phyloP scores from a whole-genome alignment of 2,888 invertebrate genomes.

The Athalia circularis region DNA sequence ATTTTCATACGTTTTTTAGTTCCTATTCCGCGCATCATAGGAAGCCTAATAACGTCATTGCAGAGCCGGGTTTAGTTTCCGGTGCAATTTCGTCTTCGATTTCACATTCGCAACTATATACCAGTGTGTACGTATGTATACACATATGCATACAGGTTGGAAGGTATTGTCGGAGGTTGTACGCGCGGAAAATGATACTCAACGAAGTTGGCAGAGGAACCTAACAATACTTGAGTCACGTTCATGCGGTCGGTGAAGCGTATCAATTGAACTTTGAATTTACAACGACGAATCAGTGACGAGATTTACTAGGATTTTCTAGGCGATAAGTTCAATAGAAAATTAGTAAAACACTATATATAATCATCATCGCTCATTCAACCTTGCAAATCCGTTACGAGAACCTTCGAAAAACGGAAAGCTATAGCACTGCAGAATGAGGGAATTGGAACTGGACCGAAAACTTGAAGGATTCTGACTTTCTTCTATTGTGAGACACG shows the following conservation, averaged over 20 bases:
- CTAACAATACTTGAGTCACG: conserved; percentile 38
- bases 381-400: no score
- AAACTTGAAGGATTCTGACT: no score
- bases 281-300: conserved; percentile 1
- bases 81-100: not conserved
- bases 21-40: not conserved
- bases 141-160: not conserved
- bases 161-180: conserved; percentile 8
- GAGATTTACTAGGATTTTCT: not conserved
- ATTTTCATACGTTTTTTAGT: no score
- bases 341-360: no score
- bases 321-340: no score
- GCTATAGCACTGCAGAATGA: no score
- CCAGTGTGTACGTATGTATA: not conserved
- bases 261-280: conserved; percentile 5
- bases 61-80: not conserved
- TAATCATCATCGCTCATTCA: no score
- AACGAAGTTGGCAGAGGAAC: conserved; percentile 16
- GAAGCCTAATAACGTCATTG: not conserved
- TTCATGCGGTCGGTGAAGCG: conserved; percentile 17
- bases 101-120: not conserved
- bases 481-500: no score
- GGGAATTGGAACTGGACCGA: no score
- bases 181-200: conserved; percentile 27
- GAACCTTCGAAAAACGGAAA: no score